phyloP scores from a whole-genome alignment of 2,888 invertebrate genomes.

The Spodoptera picta region DNA sequence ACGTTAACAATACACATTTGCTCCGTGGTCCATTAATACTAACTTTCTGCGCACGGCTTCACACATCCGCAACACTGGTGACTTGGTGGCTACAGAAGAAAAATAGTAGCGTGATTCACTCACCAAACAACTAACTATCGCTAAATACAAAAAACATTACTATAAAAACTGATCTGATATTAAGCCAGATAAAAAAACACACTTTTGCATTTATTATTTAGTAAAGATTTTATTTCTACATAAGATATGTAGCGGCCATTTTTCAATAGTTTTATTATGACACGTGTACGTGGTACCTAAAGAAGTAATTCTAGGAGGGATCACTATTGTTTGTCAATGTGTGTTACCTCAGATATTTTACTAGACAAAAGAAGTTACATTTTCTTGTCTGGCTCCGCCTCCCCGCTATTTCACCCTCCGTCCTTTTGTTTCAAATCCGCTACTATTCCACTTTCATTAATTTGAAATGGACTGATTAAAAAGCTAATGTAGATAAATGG shows the following conservation, averaged over 20 bases:
- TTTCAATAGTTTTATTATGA: neutral
- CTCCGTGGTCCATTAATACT: too few species aligned
- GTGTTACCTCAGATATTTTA: constrained; percentile 17
- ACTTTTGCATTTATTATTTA: too few species aligned
- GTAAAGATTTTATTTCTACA: neutral
- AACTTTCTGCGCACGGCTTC: too few species aligned
- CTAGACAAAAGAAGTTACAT: constrained; percentile 16
- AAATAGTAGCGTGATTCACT: too few species aligned
- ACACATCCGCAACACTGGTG: too few species aligned
- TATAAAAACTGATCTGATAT: too few species aligned
- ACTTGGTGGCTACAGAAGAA: too few species aligned
- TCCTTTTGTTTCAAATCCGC: constrained; percentile 18
- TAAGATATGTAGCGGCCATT: neutral
- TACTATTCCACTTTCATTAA: constrained; percentile 13
- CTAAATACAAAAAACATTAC: too few species aligned
- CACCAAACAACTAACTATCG: too few species aligned
- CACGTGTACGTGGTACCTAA: neutral
- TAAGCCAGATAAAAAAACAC: too few species aligned
- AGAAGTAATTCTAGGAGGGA: neutral
- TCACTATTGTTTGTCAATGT: constrained; percentile 11
- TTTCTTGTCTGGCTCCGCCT: neutral
- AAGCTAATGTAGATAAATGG: neutral
- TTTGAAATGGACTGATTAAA: constrained; percentile 2
- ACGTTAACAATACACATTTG: too few species aligned
- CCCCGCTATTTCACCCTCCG: neutral